These are phyloP conservation scores for Ischnus inquisitorius DNA, from an alignment of 2,888 invertebrate species.

Conservation along the genomic window DNA sequence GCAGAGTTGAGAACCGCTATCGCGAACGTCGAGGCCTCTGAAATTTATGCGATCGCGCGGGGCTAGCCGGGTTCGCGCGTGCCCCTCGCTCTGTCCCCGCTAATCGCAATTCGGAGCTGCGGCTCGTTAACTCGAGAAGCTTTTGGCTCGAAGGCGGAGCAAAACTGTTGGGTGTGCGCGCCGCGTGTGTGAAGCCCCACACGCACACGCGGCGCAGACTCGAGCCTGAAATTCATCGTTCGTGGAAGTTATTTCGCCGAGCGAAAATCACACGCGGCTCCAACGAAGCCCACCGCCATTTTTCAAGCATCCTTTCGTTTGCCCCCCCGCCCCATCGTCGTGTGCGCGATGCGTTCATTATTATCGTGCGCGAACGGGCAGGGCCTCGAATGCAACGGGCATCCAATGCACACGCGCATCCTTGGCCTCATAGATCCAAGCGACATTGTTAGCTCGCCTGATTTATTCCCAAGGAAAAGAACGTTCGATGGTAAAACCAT, in stretches of 20 bases:
- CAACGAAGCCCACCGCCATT: constrained; percentile 76
- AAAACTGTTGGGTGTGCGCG: constrained; percentile 67
- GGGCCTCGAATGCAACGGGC: constrained; percentile 47
- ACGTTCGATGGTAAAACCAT: constrained; percentile 2
- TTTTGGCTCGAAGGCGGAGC: constrained; percentile 81
- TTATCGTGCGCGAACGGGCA: constrained; percentile 50
- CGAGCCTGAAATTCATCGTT: constrained; percentile 27
- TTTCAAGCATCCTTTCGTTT: constrained; percentile 78
- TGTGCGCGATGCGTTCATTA: constrained; percentile 13
- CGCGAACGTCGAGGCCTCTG: constrained; percentile 5
- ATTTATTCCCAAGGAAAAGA: constrained; percentile 3
- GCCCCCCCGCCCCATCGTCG: constrained; percentile 60
- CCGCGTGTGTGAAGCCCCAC: constrained; percentile 18
- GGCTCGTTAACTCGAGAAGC: constrained; percentile 61
- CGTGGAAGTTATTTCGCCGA: constrained; percentile 72
- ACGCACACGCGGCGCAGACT: background rate
- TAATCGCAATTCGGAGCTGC: constrained; percentile 64
- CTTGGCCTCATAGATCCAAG: constrained; percentile 50
- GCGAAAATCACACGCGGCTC: constrained; percentile 73
- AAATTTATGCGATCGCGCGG: constrained; percentile 1
- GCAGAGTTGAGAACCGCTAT: constrained; percentile 55
- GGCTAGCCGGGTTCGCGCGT: background rate
- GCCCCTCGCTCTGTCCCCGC: constrained; percentile 14
- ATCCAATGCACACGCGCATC: constrained; percentile 58
- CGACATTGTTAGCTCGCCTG: constrained; percentile 10